Percentiles rank a stretch among this genome's conserved stretches.
phyloP scores from a whole-genome alignment of 2,113 vertebrate genomes.

The Cyrtonyx montezumae region DNA sequence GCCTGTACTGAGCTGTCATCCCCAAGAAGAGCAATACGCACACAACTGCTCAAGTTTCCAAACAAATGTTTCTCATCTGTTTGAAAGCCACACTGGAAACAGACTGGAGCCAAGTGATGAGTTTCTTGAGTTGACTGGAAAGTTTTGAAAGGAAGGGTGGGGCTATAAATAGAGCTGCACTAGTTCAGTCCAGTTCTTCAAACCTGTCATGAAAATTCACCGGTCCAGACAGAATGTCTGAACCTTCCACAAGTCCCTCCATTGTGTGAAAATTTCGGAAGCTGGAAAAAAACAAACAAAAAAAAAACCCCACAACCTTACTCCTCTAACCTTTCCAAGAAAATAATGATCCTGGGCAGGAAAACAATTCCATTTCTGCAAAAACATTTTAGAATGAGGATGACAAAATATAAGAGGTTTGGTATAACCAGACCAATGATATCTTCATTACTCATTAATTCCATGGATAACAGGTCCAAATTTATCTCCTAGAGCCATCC shows the following conservation, averaged over 20 bases:
- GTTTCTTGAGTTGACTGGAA: conserved; percentile 61
- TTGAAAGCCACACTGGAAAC: conserved; percentile 55
- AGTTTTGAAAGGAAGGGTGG: conserved; percentile 65
- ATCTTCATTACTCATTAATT: neutral
- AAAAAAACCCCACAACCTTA: neutral
- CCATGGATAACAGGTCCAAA: neutral
- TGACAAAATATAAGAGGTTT: neutral
- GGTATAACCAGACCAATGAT: neutral
- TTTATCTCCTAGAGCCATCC: neutral
- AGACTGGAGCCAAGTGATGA: conserved; percentile 57
- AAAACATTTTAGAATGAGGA: conserved; percentile 11
- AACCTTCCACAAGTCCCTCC: conserved; percentile 31
- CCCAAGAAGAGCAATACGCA: neutral
- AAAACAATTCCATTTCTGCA: conserved; percentile 32
- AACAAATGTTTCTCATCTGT: conserved; percentile 65
- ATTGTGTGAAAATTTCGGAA: conserved; percentile 26
- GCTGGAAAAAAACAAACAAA: neutral
- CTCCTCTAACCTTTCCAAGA: conserved; percentile 22
- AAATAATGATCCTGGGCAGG: neutral
- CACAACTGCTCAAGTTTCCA: conserved; percentile 21
- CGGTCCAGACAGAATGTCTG: conserved; percentile 58
- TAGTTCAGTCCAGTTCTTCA: neutral
- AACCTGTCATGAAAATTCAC: conserved; percentile 55
- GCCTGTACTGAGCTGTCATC: neutral
- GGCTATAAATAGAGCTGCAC: conserved; percentile 56